Evolutionary conservation across 1,140 invertebrate species (phyloP).

Genomic region (Chlorops oryzae): DNA sequence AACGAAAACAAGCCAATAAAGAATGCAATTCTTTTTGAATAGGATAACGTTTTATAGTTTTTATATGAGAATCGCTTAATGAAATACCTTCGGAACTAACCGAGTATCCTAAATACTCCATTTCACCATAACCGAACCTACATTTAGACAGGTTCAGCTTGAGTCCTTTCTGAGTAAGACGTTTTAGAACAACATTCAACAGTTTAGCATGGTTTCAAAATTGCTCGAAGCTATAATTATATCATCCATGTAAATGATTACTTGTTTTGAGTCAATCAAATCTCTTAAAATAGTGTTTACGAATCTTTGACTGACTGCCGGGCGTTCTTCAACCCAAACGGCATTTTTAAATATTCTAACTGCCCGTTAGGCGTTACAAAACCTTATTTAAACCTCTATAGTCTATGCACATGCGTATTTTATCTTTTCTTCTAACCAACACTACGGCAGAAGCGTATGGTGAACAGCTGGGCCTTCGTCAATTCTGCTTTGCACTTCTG

Average conservation of each 20-base stretch:
- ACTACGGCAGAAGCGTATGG: too few species aligned
- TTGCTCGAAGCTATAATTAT: not conserved
- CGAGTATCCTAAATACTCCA: too few species aligned
- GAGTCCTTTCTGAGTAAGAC: not conserved
- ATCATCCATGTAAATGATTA: too few species aligned
- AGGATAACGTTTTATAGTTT: not conserved
- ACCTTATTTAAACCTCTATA: constrained; percentile 11
- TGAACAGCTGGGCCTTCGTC: not conserved
- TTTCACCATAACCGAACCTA: too few species aligned
- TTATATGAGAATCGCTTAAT: too few species aligned
- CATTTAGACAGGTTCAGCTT: too few species aligned
- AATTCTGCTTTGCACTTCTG: not conserved
- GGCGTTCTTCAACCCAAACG: too few species aligned
- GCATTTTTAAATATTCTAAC: constrained; percentile 4
- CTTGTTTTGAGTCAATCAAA: constrained; percentile 2
- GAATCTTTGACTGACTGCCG: not conserved
- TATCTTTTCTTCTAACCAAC: constrained; percentile 9
- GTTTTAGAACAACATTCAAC: not conserved
- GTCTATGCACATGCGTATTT: constrained; percentile 12
- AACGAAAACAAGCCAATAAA: not conserved
- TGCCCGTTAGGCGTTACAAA: constrained; percentile 4
- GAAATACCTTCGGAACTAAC: too few species aligned
- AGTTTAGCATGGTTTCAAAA: not conserved
- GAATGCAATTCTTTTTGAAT: not conserved
- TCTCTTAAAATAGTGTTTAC: not conserved